phyloP scores from a whole-genome alignment of 2,113 vertebrate genomes.

The Neodon shergylaensis region DNA sequence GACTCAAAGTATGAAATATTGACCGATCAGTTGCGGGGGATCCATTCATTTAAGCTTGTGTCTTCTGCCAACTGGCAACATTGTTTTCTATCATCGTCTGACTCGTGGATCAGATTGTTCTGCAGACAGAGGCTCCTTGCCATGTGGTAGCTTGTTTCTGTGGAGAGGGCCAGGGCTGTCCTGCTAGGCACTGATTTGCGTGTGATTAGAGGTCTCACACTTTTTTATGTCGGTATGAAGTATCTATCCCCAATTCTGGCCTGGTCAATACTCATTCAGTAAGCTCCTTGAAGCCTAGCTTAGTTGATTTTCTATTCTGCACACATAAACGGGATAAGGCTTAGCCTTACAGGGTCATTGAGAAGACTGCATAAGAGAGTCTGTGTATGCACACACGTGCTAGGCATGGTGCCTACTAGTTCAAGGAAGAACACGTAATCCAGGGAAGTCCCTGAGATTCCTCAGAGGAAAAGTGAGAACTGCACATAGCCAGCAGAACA shows the following conservation, averaged over 20 bases:
- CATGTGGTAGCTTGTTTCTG: neutral
- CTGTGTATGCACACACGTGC: too few species aligned
- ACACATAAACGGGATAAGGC: neutral
- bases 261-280: neutral
- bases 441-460: neutral
- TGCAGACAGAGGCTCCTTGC: neutral
- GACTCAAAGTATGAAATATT: neutral
- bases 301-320: slow-evolving; percentile 20
- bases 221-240: neutral
- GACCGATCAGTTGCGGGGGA: neutral
- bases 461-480: neutral
- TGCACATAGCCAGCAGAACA: neutral
- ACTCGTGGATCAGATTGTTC: neutral
- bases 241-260: neutral
- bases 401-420: neutral
- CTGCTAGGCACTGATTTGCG: neutral
- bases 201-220: neutral
- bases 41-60: neutral
- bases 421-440: neutral
- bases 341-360: neutral
- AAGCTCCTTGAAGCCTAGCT: neutral
- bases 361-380: neutral
- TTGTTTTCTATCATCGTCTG: neutral
- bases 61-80: neutral
- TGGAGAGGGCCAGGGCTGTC: neutral